Conservation (phyloP, 1,140 invertebrate genomes). For the Formica selysi region DNA sequence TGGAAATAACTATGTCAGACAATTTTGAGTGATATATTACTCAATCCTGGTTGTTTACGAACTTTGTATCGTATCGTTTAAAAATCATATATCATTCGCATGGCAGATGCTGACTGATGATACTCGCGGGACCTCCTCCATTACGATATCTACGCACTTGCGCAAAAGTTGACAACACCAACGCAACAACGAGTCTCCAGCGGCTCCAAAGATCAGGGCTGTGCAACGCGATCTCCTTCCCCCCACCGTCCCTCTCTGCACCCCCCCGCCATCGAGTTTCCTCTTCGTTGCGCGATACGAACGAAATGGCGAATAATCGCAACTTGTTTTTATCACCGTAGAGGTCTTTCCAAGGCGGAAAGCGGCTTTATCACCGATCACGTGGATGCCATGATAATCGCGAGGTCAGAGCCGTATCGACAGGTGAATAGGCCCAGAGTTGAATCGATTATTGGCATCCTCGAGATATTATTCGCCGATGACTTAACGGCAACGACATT, state of each 20-base stretch:
- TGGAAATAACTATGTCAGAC: neutral
- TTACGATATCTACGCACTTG: constrained; percentile 74
- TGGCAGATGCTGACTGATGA: constrained; percentile 52
- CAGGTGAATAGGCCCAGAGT: constrained; percentile 15
- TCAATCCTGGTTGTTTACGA: constrained; percentile 13
- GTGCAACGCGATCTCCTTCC: constrained; percentile 15
- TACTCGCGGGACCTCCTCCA: constrained; percentile 39
- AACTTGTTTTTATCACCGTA: neutral
- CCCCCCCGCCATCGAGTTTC: neutral
- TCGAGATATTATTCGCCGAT: neutral
- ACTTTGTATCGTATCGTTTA: constrained; percentile 27
- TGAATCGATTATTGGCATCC: neutral
- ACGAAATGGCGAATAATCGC: constrained; percentile 15
- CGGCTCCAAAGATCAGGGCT: constrained; percentile 73
- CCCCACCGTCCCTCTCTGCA: no score
- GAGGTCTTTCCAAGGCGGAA: constrained; percentile 13
- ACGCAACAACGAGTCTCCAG: constrained; percentile 36
- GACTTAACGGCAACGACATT: neutral
- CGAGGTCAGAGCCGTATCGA: constrained; percentile 46
- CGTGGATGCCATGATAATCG: constrained; percentile 10
- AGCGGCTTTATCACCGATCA: constrained; percentile 15
- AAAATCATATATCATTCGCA: constrained; percentile 54
- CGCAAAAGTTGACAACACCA: constrained; percentile 66
- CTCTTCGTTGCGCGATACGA: constrained; percentile 33
- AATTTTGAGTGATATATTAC: constrained; percentile 28